Base-by-base conservation (phyloP, 2,113 vertebrate species). In the Acrocephalus kingi region DNA sequence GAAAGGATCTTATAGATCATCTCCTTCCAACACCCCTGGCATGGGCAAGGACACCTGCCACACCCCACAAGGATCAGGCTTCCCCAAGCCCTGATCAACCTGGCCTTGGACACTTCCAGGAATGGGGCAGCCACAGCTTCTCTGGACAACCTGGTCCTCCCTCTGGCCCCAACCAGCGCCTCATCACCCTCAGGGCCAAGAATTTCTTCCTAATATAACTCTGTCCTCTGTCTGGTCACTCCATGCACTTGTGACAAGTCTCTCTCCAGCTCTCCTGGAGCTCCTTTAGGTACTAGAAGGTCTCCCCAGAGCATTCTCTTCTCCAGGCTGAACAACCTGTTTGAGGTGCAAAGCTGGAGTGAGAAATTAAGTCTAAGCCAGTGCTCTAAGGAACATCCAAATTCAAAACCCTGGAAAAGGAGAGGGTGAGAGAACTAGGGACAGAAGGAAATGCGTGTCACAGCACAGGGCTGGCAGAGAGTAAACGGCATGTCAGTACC, bases 401-500 rank as follows among this genome's bases (percentile, higher is more conserved):
- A 56, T 13, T 49, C 10, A 84, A 90, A 45, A 10, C 3, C 25
- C 37, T 20, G 14, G 19, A 37, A 31, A 35, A n/a, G 9, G 24
- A 20, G 17, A 43, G 14, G 7, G 10, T 51, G n/a, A 16, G 8
- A 43, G 23, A 37, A 62, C 6, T 1, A 11, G 37, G 54, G 41
- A 7, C 4, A 43, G 52, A 58, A 81, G 25, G 22, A 30, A 58
- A 79, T 21, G 27, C 58, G 30, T 0, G 0, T 10, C 39, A 20
- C 1, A 3, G 78, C 43, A 48, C 0, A 15, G 35, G n/a, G 28
- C 35, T 45, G 41, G 35, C 55, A 56, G 49, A 48, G 11, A 52
- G 27, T 22, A 6, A 51, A 20, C 2, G 7, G 31, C 5, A 0
- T 0, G 11, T 23, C 48, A 24, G 19, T 56, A 35, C 22, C 33